phyloP scores from a whole-genome alignment of 2,888 invertebrate species.

The Bembecia ichneumoniformis region DNA sequence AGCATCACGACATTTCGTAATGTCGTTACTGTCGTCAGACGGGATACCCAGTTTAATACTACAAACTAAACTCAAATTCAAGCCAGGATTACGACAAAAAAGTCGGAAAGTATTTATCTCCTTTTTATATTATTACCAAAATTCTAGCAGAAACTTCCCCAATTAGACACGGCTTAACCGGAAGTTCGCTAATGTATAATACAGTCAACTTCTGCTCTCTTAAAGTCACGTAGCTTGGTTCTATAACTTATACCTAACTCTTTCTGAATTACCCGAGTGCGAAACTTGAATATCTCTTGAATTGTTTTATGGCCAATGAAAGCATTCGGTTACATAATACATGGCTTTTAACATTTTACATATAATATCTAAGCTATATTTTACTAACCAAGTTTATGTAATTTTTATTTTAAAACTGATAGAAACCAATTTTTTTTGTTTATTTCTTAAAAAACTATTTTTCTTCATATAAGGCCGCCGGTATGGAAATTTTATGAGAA shows the following conservation, averaged over 20 bases:
- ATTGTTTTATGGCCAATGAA: slow-evolving; percentile 18
- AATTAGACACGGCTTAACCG: slow-evolving; percentile 50
- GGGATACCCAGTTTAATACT: too few relatives aligned
- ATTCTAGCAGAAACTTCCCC: slow-evolving; percentile 41
- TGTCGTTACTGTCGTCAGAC: too few relatives aligned
- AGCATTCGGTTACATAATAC: neutral
- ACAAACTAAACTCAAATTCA: neutral
- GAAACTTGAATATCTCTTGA: slow-evolving; percentile 26
- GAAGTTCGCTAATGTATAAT: slow-evolving; percentile 46
- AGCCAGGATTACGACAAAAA: neutral
- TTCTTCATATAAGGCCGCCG: too few relatives aligned
- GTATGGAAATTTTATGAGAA: too few relatives aligned
- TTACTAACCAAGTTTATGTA: too few relatives aligned
- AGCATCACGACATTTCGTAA: too few relatives aligned
- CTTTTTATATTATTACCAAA: slow-evolving; percentile 52
- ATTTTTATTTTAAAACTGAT: too few relatives aligned
- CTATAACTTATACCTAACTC: slow-evolving; percentile 33
- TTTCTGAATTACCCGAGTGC: slow-evolving; percentile 28
- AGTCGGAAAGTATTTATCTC: slow-evolving; percentile 29
- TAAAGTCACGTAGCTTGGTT: slow-evolving; percentile 43
- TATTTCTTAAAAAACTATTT: too few relatives aligned
- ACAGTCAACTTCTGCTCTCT: slow-evolving; percentile 40
- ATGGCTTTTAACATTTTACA: neutral
- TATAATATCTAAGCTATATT: too few relatives aligned
- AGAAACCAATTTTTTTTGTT: too few relatives aligned